These are phyloP conservation scores for Diabrotica undecimpunctata DNA, from an alignment of 1,140 invertebrate species.

Conservation along the genomic window DNA sequence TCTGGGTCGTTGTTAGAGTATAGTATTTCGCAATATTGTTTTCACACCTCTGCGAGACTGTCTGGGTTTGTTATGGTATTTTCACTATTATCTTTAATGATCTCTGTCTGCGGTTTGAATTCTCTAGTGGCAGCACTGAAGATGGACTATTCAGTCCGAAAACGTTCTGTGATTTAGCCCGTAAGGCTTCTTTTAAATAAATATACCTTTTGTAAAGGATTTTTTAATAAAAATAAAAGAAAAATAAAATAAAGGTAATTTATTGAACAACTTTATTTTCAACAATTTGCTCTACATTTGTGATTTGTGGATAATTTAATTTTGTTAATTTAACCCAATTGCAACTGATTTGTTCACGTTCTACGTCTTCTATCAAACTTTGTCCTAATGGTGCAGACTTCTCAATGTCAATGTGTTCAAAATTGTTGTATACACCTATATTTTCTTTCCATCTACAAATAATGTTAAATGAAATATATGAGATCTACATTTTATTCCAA, in stretches of 20 bases:
- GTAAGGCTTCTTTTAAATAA: too few species aligned
- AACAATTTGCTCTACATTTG: constrained; percentile 9
- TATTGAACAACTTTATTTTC: too few species aligned
- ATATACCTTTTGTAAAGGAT: too few species aligned
- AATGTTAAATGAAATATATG: not conserved
- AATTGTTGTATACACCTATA: constrained; percentile 50
- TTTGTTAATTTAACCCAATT: constrained; percentile 54
- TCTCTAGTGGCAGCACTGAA: too few species aligned
- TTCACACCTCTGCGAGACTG: too few species aligned
- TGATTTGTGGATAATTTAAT: constrained; percentile 30
- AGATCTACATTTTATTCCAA: not conserved
- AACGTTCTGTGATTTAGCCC: too few species aligned
- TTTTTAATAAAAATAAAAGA: constrained; percentile 10
- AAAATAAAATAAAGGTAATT: not conserved
- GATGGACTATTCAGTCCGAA: too few species aligned
- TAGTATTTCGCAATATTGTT: too few species aligned
- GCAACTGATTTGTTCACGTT: constrained; percentile 55
- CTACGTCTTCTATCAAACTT: constrained; percentile 55
- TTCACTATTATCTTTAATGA: too few species aligned
- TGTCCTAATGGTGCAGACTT: constrained; percentile 52
- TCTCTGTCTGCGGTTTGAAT: too few species aligned
- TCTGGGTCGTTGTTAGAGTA: too few species aligned
- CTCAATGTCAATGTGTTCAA: constrained; percentile 51
- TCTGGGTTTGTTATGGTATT: too few species aligned
- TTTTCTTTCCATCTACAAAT: constrained; percentile 47